These are phyloP conservation scores for Helleia helle DNA, from an alignment of 2,888 invertebrate genomes.

Conservation along the genomic window DNA sequence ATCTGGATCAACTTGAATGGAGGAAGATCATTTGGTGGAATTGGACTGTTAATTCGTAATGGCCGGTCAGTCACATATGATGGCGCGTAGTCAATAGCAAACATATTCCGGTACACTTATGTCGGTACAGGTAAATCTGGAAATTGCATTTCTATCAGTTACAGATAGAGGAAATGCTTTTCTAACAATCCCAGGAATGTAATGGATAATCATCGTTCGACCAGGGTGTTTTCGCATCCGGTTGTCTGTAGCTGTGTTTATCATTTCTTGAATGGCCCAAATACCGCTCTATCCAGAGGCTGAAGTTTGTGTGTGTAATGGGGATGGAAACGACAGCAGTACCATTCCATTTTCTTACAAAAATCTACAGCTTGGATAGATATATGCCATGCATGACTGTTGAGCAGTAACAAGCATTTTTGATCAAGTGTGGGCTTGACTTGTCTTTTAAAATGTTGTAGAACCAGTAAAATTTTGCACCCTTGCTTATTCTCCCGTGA, in stretches of 20 bases:
- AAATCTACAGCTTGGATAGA: slow-evolving; percentile 19
- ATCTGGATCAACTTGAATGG: background rate
- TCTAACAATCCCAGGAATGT: slow-evolving; percentile 15
- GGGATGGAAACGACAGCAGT: slow-evolving; percentile 17
- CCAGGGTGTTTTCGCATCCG: slow-evolving; percentile 5
- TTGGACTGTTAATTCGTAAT: background rate
- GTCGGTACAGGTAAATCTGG: slow-evolving; percentile 13
- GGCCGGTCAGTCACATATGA: slow-evolving; percentile 1
- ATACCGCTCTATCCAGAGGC: slow-evolving; percentile 16
- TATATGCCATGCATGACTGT: slow-evolving; percentile 19
- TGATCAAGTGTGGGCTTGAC: slow-evolving; percentile 7
- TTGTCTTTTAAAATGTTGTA: slow-evolving; percentile 16
- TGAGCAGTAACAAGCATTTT: slow-evolving; percentile 14
- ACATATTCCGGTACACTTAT: slow-evolving; percentile 9
- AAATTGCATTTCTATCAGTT: slow-evolving; percentile 12
- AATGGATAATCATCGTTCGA: slow-evolving; percentile 10
- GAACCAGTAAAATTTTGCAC: slow-evolving; percentile 16
- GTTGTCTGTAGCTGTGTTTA: background rate
- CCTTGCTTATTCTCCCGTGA: no score
- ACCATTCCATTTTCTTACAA: slow-evolving; percentile 20
- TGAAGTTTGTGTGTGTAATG: slow-evolving; percentile 19
- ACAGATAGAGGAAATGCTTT: slow-evolving; percentile 13
- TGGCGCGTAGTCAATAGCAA: slow-evolving; percentile 3
- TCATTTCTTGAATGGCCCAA: slow-evolving; percentile 9
- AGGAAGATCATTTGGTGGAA: slow-evolving; percentile 1